These are phyloP conservation scores for Pantherophis alleghaniensis DNA, from an alignment of 2,797 vertebrate species.

Conservation along the genomic window DNA sequence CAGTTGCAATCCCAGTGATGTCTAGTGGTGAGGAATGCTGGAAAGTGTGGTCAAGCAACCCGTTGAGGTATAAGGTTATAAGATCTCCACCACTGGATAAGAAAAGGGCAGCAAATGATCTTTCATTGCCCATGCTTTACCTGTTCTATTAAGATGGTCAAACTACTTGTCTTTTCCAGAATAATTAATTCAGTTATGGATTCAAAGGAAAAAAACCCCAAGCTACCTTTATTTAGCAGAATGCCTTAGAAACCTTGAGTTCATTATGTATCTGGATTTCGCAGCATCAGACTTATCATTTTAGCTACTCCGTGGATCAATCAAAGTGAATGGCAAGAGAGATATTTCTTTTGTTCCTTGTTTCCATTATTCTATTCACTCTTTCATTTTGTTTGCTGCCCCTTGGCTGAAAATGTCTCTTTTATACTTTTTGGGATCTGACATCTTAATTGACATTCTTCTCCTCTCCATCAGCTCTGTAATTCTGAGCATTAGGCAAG, in stretches of 20 bases:
- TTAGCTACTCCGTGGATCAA: background rate
- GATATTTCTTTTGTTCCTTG: background rate
- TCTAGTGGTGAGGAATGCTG: background rate
- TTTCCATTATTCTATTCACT: background rate
- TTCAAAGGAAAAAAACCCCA: rapidly evolving
- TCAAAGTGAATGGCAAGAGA: constrained; percentile 3
- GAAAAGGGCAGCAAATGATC: background rate
- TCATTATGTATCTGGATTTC: background rate
- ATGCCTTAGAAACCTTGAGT: background rate
- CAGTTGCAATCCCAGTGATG: background rate
- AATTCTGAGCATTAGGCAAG: constrained; percentile 10
- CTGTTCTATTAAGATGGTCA: background rate
- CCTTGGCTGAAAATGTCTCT: background rate
- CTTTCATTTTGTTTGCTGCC: background rate
- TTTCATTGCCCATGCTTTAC: background rate
- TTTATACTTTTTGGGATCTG: background rate
- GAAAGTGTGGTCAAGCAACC: background rate
- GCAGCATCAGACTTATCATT: background rate
- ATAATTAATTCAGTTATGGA: background rate
- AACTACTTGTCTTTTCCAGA: background rate
- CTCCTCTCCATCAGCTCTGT: background rate
- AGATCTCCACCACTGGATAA: background rate
- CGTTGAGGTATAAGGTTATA: background rate
- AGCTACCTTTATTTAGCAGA: background rate
- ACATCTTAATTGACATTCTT: constrained; percentile 11